Percentiles rank a stretch among this genome's conserved stretches.
Conservation (phyloP, 1,140 invertebrate genomes). For the Drosophila nigromelanica region DNA sequence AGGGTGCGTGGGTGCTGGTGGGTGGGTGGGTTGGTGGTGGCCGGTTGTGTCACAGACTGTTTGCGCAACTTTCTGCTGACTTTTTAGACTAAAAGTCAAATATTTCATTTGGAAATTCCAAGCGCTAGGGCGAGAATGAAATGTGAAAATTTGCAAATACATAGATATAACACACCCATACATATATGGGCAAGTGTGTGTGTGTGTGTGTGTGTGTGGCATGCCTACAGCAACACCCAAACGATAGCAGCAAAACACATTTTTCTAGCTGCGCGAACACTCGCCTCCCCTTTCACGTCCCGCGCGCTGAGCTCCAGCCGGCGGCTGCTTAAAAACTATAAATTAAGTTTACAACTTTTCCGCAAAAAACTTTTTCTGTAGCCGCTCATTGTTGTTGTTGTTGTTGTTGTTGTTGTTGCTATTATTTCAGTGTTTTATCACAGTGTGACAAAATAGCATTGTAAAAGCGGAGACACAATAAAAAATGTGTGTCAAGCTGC, state of each 20-base stretch:
- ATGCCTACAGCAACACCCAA: conserved; percentile 42
- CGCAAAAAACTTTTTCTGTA: conserved; percentile 58
- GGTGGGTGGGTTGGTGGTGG: conserved; percentile 7
- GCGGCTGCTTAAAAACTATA: conserved; percentile 80
- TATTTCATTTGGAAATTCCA: conserved; percentile 81
- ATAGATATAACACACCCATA: conserved; percentile 8
- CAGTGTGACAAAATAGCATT: conserved; percentile 77
- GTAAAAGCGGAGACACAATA: conserved; percentile 34
- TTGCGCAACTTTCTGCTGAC: conserved; percentile 74
- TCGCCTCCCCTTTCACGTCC: neutral
- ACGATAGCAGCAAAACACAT: conserved; percentile 59
- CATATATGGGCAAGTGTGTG: neutral
- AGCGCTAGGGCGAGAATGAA: conserved; percentile 76
- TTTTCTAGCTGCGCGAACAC: conserved; percentile 51
- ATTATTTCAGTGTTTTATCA: conserved; percentile 76
- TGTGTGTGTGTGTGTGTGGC: conserved; percentile 19
- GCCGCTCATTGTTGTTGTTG: conserved; percentile 5
- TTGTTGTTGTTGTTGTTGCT: conserved; percentile 26
- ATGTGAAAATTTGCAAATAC: conserved; percentile 70
- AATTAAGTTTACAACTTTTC: conserved; percentile 81
- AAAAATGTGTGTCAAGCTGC: conserved; percentile 68
- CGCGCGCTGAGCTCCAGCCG: conserved; percentile 26
- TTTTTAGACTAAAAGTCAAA: conserved; percentile 80
- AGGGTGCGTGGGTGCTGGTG: neutral
- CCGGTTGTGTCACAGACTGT: conserved; percentile 65